phyloP scores from a whole-genome alignment of 92 coral and sea anemone species.

The Epizoanthus scotinus region DNA sequence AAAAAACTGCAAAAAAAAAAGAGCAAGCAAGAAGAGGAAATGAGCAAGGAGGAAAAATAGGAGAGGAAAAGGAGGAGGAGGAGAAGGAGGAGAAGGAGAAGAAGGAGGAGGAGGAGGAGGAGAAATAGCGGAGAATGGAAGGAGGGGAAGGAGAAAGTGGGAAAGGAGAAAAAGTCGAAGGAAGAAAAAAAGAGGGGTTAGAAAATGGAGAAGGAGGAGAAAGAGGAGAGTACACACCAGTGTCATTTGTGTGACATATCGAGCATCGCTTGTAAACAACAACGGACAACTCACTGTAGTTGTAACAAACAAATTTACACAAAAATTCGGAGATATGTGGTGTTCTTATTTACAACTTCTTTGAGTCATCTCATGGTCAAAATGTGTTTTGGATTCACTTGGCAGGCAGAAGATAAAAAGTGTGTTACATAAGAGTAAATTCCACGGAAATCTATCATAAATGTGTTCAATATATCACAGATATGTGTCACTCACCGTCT shows the following conservation, averaged over 20 bases:
- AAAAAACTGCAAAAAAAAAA: too few relatives aligned
- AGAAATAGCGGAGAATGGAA: neutral
- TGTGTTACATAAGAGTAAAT: too few relatives aligned
- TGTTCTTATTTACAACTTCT: too few relatives aligned
- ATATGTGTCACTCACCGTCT: slow-evolving; percentile 66
- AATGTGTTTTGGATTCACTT: too few relatives aligned
- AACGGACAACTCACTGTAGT: too few relatives aligned
- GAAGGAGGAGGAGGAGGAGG: slow-evolving; percentile 9
- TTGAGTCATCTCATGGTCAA: too few relatives aligned
- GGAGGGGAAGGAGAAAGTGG: neutral
- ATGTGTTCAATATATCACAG: neutral
- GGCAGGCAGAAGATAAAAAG: too few relatives aligned
- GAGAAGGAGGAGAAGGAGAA: neutral
- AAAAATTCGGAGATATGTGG: too few relatives aligned
- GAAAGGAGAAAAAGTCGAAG: neutral
- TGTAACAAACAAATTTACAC: too few relatives aligned
- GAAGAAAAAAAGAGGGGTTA: neutral
- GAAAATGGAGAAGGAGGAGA: neutral
- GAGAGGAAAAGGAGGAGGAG: slow-evolving; percentile 16
- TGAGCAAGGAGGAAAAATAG: neutral
- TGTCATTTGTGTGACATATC: too few relatives aligned
- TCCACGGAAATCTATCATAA: too few relatives aligned
- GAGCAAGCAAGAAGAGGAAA: neutral
- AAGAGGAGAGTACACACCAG: neutral
- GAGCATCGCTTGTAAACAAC: too few relatives aligned